These are phyloP conservation scores for Linurgus olivaceus DNA, from an alignment of 2,797 vertebrate genomes.

Conservation along the genomic window DNA sequence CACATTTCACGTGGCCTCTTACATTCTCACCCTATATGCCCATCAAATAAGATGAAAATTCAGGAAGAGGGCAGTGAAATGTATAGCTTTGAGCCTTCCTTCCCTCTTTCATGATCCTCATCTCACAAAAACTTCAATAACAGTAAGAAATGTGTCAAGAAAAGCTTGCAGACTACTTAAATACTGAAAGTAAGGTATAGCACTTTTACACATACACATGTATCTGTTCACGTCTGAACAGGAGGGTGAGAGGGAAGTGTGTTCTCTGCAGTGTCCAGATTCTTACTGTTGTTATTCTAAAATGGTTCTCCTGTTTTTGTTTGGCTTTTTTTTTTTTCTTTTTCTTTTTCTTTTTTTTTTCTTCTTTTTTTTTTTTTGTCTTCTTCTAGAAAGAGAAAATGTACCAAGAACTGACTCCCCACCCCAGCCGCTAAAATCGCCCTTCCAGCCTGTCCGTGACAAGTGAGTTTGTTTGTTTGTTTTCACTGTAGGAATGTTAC, in stretches of 20 bases:
- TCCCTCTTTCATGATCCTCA: not conserved
- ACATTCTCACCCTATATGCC: not conserved
- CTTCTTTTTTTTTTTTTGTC: not conserved
- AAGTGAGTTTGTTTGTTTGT: slow-evolving; percentile 84
- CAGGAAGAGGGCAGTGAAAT: not conserved
- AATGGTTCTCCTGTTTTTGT: not conserved
- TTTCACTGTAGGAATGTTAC: slow-evolving; percentile 47
- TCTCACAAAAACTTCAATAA: not conserved
- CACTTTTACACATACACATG: not conserved
- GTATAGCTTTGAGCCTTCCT: not conserved
- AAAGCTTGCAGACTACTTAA: not conserved
- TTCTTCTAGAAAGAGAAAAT: slow-evolving; percentile 86
- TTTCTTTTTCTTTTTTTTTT: too few species aligned
- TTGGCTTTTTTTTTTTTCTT: fast-evolving
- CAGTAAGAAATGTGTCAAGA: not conserved
- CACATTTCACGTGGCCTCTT: not conserved
- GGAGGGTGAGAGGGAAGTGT: not conserved
- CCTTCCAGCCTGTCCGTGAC: slow-evolving; percentile 93
- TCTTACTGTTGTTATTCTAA: not conserved
- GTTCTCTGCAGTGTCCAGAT: not conserved
- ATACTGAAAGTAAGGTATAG: not conserved
- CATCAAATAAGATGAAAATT: not conserved
- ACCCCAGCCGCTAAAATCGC: slow-evolving; percentile 87
- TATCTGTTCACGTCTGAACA: not conserved
- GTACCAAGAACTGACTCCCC: slow-evolving; percentile 87